Base-by-base conservation (phyloP, 2,888 invertebrate genomes). In the Leucophenga montana region DNA sequence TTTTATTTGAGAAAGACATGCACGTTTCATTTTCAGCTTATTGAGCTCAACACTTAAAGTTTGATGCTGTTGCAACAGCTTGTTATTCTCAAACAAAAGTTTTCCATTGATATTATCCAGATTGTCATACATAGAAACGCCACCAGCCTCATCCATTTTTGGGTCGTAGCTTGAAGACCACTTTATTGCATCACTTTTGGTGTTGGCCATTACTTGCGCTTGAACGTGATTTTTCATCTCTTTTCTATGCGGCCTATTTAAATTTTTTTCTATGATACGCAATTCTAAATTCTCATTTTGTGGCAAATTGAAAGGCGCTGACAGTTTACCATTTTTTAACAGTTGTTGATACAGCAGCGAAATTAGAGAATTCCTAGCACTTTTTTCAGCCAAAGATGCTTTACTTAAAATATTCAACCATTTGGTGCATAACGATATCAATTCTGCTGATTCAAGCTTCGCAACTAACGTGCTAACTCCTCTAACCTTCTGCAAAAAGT, bases 341-440 rank as follows among this genome's bases (percentile, higher is more conserved):
- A 86, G 73, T 61, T 88, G 88, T 13, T 84, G 76, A 57, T 85
- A 85, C 73, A 88, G 68, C 3, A 85, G 72, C 11, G 84, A 66
- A 13, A 87, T 79, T 70, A 88, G 73, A 20, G 75, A 84, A 71
- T 88, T 88, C 5, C 88, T 76, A 1, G 79, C 77, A 50, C 85
- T 71, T 71, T 85, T 86, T 31, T 88, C 85, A 0, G 75, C 68
- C 3, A 73, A 68, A 0, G 72, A 66, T 0, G 83, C 78, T 1
- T 73, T 66, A 46, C 82, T 79, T 50, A 88, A 85, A 18, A 82
- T 77, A 33, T 85, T 77, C 11, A 88, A 68, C 88, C 88, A 88
- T 9, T 71, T 76, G 0, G 64, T 69, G 54, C 81, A 82, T 0
- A 57, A 70, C 3, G 73, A 16, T 14, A 71, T 13, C 0, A 75